Conservation (phyloP, 2,797 vertebrate genomes). For the Smutsia temminckii region DNA sequence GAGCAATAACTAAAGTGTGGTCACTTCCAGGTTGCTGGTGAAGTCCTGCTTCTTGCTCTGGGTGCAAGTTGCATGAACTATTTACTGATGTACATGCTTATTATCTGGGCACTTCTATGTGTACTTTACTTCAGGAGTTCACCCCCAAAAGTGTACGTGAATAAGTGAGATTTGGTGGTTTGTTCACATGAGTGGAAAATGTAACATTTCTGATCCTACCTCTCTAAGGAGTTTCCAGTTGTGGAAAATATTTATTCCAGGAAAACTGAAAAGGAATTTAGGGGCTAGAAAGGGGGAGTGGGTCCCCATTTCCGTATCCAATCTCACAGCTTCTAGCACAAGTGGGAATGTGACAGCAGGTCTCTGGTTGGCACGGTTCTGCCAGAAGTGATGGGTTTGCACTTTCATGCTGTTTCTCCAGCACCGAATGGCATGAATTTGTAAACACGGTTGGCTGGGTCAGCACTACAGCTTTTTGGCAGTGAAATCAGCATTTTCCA, state of each 20-base stretch:
- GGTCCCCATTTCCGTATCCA: rapidly evolving
- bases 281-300: background rate
- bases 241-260: background rate
- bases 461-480: background rate
- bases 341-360: rapidly evolving
- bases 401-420: background rate
- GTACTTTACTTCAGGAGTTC: background rate
- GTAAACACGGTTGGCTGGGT: background rate
- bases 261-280: background rate
- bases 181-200: background rate
- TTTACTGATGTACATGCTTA: rapidly evolving
- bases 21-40: background rate
- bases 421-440: background rate
- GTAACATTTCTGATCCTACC: background rate
- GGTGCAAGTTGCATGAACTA: background rate
- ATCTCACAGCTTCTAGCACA: background rate
- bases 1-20: rapidly evolving
- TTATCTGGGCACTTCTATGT: background rate
- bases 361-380: background rate
- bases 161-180: background rate
- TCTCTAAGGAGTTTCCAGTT: background rate
- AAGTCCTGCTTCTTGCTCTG: background rate
- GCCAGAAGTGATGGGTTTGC: background rate
- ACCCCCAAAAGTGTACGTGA: background rate
- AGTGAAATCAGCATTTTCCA: background rate